Base-by-base conservation (phyloP, 2,113 vertebrate species). In the Falcunculus frontatus region DNA sequence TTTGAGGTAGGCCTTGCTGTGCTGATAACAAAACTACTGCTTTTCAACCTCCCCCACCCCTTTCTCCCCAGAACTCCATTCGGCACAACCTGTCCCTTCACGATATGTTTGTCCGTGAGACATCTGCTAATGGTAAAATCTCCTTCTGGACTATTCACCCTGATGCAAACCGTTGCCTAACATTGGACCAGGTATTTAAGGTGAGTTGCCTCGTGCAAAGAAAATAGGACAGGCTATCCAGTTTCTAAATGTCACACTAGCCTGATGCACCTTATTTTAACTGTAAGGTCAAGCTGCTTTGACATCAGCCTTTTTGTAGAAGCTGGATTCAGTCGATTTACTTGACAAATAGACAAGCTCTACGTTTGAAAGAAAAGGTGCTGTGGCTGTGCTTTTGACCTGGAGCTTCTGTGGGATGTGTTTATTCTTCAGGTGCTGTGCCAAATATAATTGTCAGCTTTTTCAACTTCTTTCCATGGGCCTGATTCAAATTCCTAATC, bases 121-220 rank as follows among this genome's bases (percentile, higher is more conserved):
- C 97, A 0, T 98, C 98, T 17, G 93, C 97, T 53, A 99, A 99
- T 32, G 98, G 98, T 76, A 99, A 99, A 97, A 92, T 98, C 33
- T 99, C 99, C 4, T 99, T 98, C 93, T 99, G 99, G 99, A 99
- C 99, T 32, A 99, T 99, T 86, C 99, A 99, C 23, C 99, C 99
- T 6, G 99, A 99, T 67, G 98, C 98, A 73, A 99, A 99, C 77
- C 98, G 99, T 60, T 99, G 98, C 94, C 97, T 99, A 44, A 99
- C 99, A 0, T 91, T 99, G 67, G 99, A 99, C 91, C 99, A 99
- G 91, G 99, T 99, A 12, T 99, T 98, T 89, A 99, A 99, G 98
- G 99, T 99, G 87, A 96, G 98, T 77, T 74, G 11, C 67, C 30
- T 93, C 6, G 0, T 39, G 41, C 33, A 53, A 37, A 84, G 56